phyloP scores from a whole-genome alignment of 1,140 invertebrate genomes.

The Bilobella aurantiaca region DNA sequence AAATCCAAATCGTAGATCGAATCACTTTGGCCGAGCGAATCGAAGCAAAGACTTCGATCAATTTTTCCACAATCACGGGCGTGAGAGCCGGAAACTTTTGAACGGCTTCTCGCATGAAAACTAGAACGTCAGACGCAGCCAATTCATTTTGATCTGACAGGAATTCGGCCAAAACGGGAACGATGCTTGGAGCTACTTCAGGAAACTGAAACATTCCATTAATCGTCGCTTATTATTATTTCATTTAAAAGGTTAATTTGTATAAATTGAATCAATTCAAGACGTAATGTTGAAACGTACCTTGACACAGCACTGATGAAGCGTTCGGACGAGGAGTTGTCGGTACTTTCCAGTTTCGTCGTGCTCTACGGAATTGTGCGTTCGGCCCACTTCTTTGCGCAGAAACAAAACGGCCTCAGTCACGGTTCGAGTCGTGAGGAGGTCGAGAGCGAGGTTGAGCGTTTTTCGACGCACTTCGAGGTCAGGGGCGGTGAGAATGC shows the following conservation, averaged over 20 bases:
- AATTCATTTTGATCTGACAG: conserved; percentile 88
- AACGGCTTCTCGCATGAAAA: conserved; percentile 90
- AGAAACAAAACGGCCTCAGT: conserved; percentile 91
- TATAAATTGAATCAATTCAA: not conserved
- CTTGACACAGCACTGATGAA: conserved; percentile 91
- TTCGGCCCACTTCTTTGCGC: conserved; percentile 90
- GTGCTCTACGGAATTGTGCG: conserved; percentile 74
- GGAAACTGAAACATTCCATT: conserved; percentile 85
- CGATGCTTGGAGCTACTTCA: conserved; percentile 85
- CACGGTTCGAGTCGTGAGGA: conserved; percentile 85
- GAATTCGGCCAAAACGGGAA: conserved; percentile 91
- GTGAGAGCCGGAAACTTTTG: conserved; percentile 68
- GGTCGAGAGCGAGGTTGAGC: conserved; percentile 72
- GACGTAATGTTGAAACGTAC: conserved; percentile 29
- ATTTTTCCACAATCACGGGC: conserved; percentile 58
- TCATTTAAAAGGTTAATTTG: conserved; percentile 17
- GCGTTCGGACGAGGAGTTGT: conserved; percentile 84
- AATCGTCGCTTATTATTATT: no score
- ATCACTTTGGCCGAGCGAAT: conserved; percentile 81
- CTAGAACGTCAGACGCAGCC: conserved; percentile 84
- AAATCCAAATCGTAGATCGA: conserved; percentile 90
- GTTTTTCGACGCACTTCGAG: conserved; percentile 89
- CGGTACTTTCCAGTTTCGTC: conserved; percentile 93
- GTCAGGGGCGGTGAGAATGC: conserved; percentile 86
- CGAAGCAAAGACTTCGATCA: conserved; percentile 68